Evolutionary conservation across 2,113 vertebrate genomes (phyloP).

Genomic region (Pterocles gutturalis): DNA sequence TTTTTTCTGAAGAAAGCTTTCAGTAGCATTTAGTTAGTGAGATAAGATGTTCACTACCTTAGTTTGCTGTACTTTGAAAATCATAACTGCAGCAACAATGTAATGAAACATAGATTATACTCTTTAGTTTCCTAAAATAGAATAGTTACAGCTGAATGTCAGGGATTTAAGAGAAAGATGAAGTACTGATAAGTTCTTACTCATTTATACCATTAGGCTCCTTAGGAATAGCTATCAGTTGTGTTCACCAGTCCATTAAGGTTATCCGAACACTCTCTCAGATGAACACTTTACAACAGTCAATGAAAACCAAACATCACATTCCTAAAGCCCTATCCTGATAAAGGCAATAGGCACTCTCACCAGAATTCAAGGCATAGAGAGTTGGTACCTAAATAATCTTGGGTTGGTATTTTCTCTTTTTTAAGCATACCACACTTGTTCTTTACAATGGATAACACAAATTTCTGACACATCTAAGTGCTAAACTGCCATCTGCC

Average conservation of each 20-base stretch:
- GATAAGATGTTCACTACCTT: neutral
- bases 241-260: neutral
- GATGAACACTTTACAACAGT: neutral
- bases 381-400: neutral
- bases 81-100: neutral
- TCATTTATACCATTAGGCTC: neutral
- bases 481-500: neutral
- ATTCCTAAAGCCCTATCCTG: neutral
- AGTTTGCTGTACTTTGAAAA: neutral
- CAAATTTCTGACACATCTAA: neutral
- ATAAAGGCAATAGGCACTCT: neutral
- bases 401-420: neutral
- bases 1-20: neutral
- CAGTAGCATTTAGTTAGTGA: neutral
- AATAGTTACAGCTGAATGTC: neutral
- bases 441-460: neutral
- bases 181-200: neutral
- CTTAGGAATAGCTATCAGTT: neutral
- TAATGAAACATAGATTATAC: neutral
- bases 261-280: neutral
- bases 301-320: neutral
- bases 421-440: neutral
- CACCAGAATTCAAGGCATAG: neutral
- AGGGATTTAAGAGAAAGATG: neutral
- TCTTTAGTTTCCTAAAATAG: neutral